These are phyloP conservation scores for Baronia brevicornis DNA, from an alignment of 2,888 invertebrate species.

Conservation along the genomic window DNA sequence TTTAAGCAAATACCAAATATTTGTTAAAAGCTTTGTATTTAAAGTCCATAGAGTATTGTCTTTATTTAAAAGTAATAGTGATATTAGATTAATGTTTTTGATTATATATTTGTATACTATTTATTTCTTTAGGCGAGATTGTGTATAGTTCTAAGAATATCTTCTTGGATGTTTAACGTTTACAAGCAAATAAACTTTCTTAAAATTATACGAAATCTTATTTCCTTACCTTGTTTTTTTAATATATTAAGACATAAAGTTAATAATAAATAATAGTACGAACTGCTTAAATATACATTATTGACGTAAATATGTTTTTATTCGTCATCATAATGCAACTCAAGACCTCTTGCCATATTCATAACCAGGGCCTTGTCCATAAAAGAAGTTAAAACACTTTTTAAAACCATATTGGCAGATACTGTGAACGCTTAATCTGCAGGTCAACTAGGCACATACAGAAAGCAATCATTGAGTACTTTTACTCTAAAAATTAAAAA, in stretches of 20 bases:
- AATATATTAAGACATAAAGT: not conserved
- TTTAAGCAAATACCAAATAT: slow-evolving; percentile 28
- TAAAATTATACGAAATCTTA: slow-evolving; percentile 36
- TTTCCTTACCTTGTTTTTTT: slow-evolving; percentile 13
- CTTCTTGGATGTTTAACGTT: slow-evolving; percentile 66
- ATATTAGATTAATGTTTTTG: slow-evolving; percentile 65
- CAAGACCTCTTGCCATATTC: too few species aligned
- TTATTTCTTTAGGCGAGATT: slow-evolving; percentile 63
- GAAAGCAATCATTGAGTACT: too few species aligned
- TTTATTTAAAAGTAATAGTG: slow-evolving; percentile 62
- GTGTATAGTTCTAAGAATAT: slow-evolving; percentile 57
- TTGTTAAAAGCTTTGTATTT: slow-evolving; percentile 30
- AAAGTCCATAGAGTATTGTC: slow-evolving; percentile 24
- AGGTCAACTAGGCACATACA: too few species aligned
- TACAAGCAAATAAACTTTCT: slow-evolving; percentile 63
- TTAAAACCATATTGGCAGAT: too few species aligned
- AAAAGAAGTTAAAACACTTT: too few species aligned
- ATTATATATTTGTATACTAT: slow-evolving; percentile 62
- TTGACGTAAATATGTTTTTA: too few species aligned
- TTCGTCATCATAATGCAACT: too few species aligned
- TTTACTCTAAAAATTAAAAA: too few species aligned
- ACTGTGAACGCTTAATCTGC: too few species aligned
- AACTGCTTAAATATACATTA: too few species aligned
- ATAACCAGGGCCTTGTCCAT: too few species aligned
- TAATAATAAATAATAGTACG: too few species aligned